A percentile compares a stretch with the other conserved stretches of the same genome.
Conservation (phyloP, 2,888 invertebrate genomes). For the Morpho helenor region DNA sequence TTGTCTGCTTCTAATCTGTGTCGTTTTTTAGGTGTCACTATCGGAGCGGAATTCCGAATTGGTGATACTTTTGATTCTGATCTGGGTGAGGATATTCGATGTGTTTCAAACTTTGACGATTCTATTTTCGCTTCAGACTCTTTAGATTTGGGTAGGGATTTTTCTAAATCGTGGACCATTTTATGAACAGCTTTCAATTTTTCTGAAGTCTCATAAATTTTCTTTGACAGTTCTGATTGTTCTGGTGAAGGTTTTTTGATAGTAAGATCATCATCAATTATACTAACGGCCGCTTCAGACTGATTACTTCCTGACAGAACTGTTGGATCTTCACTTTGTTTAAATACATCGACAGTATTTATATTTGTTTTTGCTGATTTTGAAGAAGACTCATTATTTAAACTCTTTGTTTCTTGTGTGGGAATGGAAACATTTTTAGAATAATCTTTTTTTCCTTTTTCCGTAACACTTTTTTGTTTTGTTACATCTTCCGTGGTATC, state of each 20-base stretch:
- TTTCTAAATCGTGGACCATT: constrained; percentile 70
- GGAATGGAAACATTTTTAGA: constrained; percentile 38
- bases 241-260: constrained; percentile 62
- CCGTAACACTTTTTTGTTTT: constrained; percentile 48
- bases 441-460: constrained; percentile 62
- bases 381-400: constrained; percentile 33
- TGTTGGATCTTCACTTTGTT: constrained; percentile 40
- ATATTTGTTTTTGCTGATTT: constrained; percentile 39
- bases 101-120: constrained; percentile 47
- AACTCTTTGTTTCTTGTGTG: constrained; percentile 39
- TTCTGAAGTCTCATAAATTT: constrained; percentile 72
- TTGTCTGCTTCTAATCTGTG: constrained; percentile 83
- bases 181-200: constrained; percentile 72
- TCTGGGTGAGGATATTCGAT: constrained; percentile 57
- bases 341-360: constrained; percentile 29
- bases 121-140: constrained; percentile 55
- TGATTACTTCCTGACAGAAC: constrained; percentile 34
- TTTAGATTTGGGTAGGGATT: constrained; percentile 63
- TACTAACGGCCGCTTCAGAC: constrained; percentile 38
- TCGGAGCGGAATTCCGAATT: constrained; percentile 61
- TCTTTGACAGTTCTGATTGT: constrained; percentile 71
- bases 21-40: constrained; percentile 86
- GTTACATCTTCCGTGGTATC: constrained; percentile 52
- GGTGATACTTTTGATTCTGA: constrained; percentile 59
- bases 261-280: constrained; percentile 53